Evolutionary conservation across 2,113 vertebrate species (phyloP).

Genomic region (Butorides virescens): DNA sequence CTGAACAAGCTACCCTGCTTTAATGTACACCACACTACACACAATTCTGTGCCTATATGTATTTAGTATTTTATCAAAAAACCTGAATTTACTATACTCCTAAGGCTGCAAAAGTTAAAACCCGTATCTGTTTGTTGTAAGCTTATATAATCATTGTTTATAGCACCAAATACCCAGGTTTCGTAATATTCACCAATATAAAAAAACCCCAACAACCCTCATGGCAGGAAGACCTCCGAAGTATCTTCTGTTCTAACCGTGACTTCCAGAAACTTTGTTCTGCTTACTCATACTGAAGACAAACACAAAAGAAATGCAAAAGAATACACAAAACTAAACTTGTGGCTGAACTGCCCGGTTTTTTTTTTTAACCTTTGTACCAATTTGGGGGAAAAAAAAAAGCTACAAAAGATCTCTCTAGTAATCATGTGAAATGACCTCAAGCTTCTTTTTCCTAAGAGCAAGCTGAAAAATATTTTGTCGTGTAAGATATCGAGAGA

Average conservation of each 20-base stretch:
- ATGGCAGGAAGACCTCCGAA: fast-evolving
- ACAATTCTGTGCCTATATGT: fast-evolving
- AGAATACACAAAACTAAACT: neutral
- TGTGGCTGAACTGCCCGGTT: neutral
- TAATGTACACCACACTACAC: neutral
- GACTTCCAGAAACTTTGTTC: neutral
- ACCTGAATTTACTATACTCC: neutral
- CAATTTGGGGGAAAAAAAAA: neutral
- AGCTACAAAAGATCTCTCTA: neutral
- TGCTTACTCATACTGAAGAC: neutral
- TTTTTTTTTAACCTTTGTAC: neutral
- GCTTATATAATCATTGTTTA: neutral
- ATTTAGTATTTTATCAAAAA: neutral
- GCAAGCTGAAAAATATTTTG: neutral
- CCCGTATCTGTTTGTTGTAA: neutral
- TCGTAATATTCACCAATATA: neutral
- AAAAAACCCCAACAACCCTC: neutral
- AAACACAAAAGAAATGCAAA: neutral
- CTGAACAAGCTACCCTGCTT: neutral
- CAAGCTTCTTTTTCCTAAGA: neutral
- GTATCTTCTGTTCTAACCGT: neutral
- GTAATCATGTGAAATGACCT: neutral
- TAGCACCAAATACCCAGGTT: neutral
- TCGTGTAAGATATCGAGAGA: neutral
- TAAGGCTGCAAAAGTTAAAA: neutral